A percentile compares a stretch with the other conserved stretches of the same genome.
Conservation (phyloP, 1,140 invertebrate species). For the Potamilus streckersoni region DNA sequence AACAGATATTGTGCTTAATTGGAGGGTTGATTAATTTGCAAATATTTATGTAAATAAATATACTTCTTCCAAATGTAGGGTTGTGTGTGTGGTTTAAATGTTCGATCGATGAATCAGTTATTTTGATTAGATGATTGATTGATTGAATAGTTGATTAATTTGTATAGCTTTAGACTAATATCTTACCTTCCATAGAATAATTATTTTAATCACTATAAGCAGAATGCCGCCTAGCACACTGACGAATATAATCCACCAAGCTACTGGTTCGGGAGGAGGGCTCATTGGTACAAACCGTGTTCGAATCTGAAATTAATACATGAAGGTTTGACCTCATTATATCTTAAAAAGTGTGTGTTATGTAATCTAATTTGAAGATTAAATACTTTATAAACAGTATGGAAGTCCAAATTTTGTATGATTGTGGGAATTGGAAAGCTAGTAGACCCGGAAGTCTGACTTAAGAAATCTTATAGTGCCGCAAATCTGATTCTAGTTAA, state of each 20-base stretch:
- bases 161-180: not conserved
- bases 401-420: too few species aligned
- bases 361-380: too few species aligned
- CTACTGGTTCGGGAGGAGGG: constrained; percentile 5
- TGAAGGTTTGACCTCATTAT: too few species aligned
- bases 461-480: too few species aligned
- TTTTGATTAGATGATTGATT: not conserved
- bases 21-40: not conserved
- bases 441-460: too few species aligned
- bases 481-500: too few species aligned
- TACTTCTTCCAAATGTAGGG: not conserved
- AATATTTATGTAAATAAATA: not conserved
- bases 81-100: not conserved
- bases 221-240: constrained; percentile 15
- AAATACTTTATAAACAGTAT: too few species aligned
- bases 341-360: too few species aligned
- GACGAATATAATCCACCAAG: constrained; percentile 22
- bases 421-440: too few species aligned
- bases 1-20: too few species aligned
- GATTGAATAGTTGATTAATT: not conserved
- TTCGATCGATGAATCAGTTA: too few species aligned
- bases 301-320: constrained; percentile 1
- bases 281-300: constrained; percentile 10
- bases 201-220: constrained; percentile 1
- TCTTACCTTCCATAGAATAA: constrained; percentile 21